Evolutionary conservation across 2,797 vertebrate genomes (phyloP).

Genomic region (Heliangelus exortis): DNA sequence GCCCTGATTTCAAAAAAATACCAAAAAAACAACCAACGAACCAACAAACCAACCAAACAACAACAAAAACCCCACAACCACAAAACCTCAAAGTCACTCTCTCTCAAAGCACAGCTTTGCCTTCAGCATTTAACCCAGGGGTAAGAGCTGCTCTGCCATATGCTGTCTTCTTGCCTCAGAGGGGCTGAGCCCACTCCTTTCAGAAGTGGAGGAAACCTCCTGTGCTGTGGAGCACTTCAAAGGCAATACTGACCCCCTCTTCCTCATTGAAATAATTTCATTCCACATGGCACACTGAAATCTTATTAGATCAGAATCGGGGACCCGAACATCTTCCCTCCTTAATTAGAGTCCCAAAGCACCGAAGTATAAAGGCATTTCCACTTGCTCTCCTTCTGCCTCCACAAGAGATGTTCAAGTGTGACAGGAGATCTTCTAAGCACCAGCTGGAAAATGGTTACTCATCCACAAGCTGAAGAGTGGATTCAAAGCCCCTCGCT

Average conservation of each 20-base stretch:
- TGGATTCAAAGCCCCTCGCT: neutral
- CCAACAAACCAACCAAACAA: too few species aligned
- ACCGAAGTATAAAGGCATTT: neutral
- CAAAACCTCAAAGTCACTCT: neutral
- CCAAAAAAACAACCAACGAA: too few species aligned
- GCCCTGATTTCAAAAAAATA: neutral
- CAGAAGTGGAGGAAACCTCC: neutral
- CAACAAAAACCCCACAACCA: too few species aligned
- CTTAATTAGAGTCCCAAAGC: neutral
- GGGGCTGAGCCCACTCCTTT: neutral
- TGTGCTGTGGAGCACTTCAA: neutral
- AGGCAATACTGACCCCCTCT: neutral
- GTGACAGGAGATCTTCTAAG: neutral
- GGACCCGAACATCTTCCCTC: neutral
- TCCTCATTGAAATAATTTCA: neutral
- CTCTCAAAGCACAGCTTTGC: neutral
- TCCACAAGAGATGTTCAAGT: neutral
- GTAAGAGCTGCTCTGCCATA: neutral
- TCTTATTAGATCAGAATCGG: neutral
- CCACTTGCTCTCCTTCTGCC: neutral
- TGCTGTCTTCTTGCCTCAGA: neutral
- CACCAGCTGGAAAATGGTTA: accelerated
- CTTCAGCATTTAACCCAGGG: neutral
- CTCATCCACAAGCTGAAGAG: neutral
- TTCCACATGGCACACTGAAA: neutral